Evolutionary conservation across 2,113 vertebrate species (phyloP), one percentile per base, ranked within the genome.

Genomic region (Ammodytes marinus): DNA sequence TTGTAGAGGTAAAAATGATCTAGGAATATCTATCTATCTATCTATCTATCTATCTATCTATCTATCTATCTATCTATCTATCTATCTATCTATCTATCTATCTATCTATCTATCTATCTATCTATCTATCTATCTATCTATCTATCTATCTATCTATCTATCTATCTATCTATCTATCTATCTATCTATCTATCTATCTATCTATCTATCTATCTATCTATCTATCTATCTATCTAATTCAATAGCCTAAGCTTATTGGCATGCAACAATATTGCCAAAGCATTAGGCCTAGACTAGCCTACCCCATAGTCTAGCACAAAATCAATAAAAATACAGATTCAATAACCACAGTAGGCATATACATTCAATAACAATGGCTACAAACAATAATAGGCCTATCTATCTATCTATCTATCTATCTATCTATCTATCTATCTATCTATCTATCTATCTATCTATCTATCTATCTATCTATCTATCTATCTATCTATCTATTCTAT

Each of bases 1-100:
- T 93, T 87, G 92, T 93, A 80, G 92, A 93, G 92, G 92, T 93
- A 54, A 84, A 85, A 54, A 67, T 68, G 11, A 27, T 27, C 27
- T 27, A 27, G 27, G 27, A 27, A 27, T 59, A 45, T 80, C 55
- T 69, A 47, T 83, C 83, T 64, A 57, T 90, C 78, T 74, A 39
- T 89, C 74, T 49, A 40, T 88, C 83, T 40, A 72, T 80, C 57
- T 47, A 61, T 84, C 70, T 47, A 61, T 82, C 69, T 60, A 55
- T 71, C 61, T 68, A 6, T 63, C 66, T 74, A 46, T 70, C 49
- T 74, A 43, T 84, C 77, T 69, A 65, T 84, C 73, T 57, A 66
- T 79, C 69, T 60, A 46, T 67, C 70, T 66, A 49, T 71, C 60
- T 65, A 57, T 63, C 61, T 77, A 27, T 70, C 70, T 66, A 13